Evolutionary conservation across 1,140 invertebrate species (phyloP).

Genomic region (Anoplophora glabripennis): DNA sequence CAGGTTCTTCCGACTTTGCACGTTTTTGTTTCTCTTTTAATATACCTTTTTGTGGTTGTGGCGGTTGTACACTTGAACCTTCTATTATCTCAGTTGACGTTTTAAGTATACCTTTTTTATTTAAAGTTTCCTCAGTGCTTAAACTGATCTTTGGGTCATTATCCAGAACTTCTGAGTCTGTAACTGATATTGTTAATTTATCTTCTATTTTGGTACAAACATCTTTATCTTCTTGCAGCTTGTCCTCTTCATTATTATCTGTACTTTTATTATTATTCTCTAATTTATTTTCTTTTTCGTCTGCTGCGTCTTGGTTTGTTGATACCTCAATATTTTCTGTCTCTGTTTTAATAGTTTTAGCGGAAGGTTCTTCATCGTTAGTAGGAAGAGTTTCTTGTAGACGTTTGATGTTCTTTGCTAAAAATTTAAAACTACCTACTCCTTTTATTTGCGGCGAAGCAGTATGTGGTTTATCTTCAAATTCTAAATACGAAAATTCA

Average conservation of each 20-base stretch:
- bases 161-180: no score
- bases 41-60: not conserved
- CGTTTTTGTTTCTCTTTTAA: constrained; percentile 6
- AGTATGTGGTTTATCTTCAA: not conserved
- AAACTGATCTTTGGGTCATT: no score
- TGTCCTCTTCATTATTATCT: not conserved
- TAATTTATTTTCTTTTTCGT: not conserved
- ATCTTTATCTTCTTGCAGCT: not conserved
- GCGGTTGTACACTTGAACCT: not conserved
- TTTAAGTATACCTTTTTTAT: no score
- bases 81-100: no score
- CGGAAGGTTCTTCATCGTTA: not conserved
- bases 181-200: no score
- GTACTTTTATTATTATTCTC: not conserved
- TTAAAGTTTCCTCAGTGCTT: no score
- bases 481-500: constrained; percentile 7
- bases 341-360: not conserved
- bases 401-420: constrained; percentile 11
- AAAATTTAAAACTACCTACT: constrained; percentile 8
- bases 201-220: not conserved
- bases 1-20: constrained; percentile 41
- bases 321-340: not conserved
- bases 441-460: not conserved
- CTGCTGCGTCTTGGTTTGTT: not conserved
- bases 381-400: constrained; percentile 8